Percentiles rank a stretch among this genome's conserved stretches.
These are phyloP conservation scores for Selenia dentaria DNA, from an alignment of 2,888 invertebrate genomes.

Conservation along the genomic window DNA sequence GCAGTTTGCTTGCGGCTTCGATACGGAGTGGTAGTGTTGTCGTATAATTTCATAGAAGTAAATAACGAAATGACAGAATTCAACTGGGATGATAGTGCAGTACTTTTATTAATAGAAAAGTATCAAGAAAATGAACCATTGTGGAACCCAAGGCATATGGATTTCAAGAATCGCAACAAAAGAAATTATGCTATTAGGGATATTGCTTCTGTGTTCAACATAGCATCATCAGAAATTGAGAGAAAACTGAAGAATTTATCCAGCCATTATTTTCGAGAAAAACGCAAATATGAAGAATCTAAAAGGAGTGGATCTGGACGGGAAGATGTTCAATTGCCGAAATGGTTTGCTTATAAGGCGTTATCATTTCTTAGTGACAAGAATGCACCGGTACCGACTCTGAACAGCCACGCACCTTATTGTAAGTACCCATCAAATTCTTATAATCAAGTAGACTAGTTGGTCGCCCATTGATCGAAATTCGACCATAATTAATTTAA, in stretches of 20 bases:
- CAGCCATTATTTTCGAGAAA: conserved; percentile 29
- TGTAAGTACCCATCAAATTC: conserved; percentile 26
- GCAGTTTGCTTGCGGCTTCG: conserved; percentile 31
- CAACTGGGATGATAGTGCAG: conserved; percentile 36
- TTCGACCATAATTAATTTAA: conserved; percentile 18
- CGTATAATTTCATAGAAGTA: conserved; percentile 21
- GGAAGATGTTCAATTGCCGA: conserved; percentile 30
- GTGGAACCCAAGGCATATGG: conserved; percentile 35
- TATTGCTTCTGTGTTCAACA: conserved; percentile 36
- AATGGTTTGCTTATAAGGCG: conserved; percentile 34
- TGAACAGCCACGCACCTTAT: conserved; percentile 27
- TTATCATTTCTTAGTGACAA: conserved; percentile 30
- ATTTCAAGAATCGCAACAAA: conserved; percentile 37
- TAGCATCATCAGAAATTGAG: conserved; percentile 35
- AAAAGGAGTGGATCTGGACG: conserved; percentile 29
- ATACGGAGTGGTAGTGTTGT: conserved; percentile 33
- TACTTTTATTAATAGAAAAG: conserved; percentile 39
- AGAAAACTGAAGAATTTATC: conserved; percentile 32
- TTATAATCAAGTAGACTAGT: conserved; percentile 26
- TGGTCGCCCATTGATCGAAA: conserved; percentile 17
- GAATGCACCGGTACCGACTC: conserved; percentile 26
- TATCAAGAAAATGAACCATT: conserved; percentile 37
- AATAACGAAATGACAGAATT: conserved; percentile 34
- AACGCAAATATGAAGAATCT: conserved; percentile 36
- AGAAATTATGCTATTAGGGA: conserved; percentile 34